Percentiles rank a stretch among this genome's conserved stretches.
Evolutionary conservation across 2,113 vertebrate genomes (phyloP).

Genomic region (Cephalopholis sonnerati): DNA sequence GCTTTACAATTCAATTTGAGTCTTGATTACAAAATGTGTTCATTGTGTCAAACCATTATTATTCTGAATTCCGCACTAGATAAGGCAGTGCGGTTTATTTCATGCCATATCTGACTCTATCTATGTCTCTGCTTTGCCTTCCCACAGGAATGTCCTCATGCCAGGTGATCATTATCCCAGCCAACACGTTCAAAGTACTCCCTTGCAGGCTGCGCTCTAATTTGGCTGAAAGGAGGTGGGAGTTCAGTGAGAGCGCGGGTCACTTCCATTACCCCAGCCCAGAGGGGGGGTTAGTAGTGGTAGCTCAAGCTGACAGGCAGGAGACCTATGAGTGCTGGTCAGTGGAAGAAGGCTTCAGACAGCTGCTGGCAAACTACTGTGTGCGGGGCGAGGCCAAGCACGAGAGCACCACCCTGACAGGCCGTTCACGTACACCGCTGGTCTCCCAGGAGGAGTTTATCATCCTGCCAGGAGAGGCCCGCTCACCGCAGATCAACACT

Average conservation of each 20-base stretch:
- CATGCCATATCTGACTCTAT: conserved; percentile 11
- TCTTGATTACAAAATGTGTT: conserved; percentile 1
- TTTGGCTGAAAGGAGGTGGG: conserved; percentile 90
- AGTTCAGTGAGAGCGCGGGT: conserved; percentile 80
- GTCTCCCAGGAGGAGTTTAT: conserved; percentile 73
- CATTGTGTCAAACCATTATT: conserved; percentile 26
- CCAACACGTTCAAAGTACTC: conserved; percentile 89
- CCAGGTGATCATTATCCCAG: conserved; percentile 85
- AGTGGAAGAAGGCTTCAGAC: conserved; percentile 89
- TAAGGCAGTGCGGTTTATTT: conserved; percentile 9
- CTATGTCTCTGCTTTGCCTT: conserved; percentile 28
- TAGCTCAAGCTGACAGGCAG: conserved; percentile 85
- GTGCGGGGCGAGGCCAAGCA: conserved; percentile 77
- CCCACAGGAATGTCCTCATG: conserved; percentile 81
- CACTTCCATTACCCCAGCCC: conserved; percentile 89
- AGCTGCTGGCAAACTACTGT: conserved; percentile 94
- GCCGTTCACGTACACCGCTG: conserved; percentile 79
- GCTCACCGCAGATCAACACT: conserved; percentile 79
- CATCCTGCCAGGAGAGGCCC: conserved; percentile 80
- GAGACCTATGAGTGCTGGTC: conserved; percentile 96
- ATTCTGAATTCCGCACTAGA: conserved; percentile 21
- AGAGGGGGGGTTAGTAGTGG: conserved; percentile 90
- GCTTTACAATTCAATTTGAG: conserved; percentile 15
- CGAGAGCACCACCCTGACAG: conserved; percentile 81
- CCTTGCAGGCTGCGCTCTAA: conserved; percentile 92